Conservation (phyloP, 2,113 vertebrate species). For the Ariopsis seemanni region DNA sequence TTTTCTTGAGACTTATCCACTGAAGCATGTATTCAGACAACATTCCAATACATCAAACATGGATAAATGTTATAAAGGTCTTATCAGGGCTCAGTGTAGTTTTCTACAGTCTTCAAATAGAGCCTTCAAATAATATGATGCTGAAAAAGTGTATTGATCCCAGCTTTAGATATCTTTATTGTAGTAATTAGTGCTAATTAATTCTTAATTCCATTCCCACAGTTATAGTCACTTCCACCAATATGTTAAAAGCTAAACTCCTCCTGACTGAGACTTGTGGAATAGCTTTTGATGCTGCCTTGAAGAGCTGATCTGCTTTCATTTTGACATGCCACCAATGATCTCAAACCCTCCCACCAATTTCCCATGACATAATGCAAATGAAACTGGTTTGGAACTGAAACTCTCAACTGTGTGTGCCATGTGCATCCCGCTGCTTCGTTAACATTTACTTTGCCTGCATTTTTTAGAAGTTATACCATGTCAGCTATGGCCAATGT, state of each 20-base stretch:
- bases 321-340: slow-evolving; percentile 9
- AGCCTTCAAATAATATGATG: too few relatives aligned
- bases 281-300: slow-evolving; percentile 14
- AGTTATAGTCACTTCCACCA: not conserved
- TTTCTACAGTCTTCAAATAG: not conserved
- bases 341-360: slow-evolving; percentile 32
- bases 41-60: too few relatives aligned
- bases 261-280: not conserved
- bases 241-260: not conserved
- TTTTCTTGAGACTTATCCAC: too few relatives aligned
- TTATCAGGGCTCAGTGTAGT: too few relatives aligned
- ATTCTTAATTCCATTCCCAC: not conserved
- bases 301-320: slow-evolving; percentile 36
- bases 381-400: slow-evolving; percentile 26
- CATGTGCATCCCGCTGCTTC: slow-evolving; percentile 40
- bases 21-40: too few relatives aligned
- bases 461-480: slow-evolving; percentile 31
- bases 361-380: slow-evolving; percentile 40
- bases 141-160: not conserved
- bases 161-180: not conserved
- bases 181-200: not conserved
- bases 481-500: slow-evolving; percentile 34
- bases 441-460: slow-evolving; percentile 40
- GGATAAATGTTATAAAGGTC: too few relatives aligned
- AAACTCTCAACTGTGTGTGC: slow-evolving; percentile 18